These are phyloP conservation scores for Cygnus atratus DNA, from an alignment of 2,113 vertebrate species.

Conservation along the genomic window DNA sequence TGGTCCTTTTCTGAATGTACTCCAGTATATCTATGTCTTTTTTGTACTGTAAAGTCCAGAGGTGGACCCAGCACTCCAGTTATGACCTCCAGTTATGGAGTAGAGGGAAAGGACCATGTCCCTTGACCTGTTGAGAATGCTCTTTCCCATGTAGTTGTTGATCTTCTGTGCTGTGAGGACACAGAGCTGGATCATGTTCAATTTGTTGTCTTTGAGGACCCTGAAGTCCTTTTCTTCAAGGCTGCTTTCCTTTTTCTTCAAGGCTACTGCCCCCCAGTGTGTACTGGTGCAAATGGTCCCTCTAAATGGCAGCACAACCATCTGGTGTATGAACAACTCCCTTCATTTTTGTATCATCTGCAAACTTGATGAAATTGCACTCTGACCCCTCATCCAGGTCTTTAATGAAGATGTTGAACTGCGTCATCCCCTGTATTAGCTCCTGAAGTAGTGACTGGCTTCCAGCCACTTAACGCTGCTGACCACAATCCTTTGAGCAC, in stretches of 20 bases:
- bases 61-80: neutral
- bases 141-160: neutral
- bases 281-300: neutral
- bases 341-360: neutral
- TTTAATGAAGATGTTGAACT: neutral
- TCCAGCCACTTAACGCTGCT: no score
- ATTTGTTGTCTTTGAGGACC: neutral
- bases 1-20: fast-evolving
- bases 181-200: neutral
- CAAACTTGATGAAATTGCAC: neutral
- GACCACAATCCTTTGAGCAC: no score
- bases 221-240: fast-evolving
- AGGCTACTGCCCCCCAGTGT: neutral
- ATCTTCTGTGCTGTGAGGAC: neutral
- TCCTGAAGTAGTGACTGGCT: neutral
- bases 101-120: neutral
- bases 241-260: neutral
- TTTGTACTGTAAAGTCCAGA: neutral
- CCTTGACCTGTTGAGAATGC: neutral
- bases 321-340: neutral
- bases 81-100: neutral
- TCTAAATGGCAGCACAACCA: neutral
- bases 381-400: neutral
- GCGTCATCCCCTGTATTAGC: neutral
- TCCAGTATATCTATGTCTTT: neutral